Percentiles rank a stretch among this genome's conserved stretches.
Evolutionary conservation across 2,888 invertebrate species (phyloP).

Genomic region (Andricus quercusramuli): DNA sequence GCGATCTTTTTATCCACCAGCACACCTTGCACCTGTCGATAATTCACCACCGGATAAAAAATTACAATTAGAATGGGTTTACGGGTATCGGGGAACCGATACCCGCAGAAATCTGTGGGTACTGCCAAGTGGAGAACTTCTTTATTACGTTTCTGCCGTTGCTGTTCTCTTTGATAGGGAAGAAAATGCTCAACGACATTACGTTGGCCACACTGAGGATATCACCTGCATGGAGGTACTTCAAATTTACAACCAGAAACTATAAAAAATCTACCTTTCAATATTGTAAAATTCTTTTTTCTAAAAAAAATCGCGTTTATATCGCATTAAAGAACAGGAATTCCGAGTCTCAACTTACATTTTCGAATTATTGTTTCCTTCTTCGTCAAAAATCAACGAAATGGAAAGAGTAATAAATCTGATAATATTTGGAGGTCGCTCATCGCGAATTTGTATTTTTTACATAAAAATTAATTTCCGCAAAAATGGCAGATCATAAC

Average conservation of each 20-base stretch:
- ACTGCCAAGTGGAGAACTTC: constrained; percentile 94
- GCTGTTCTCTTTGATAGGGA: constrained; percentile 93
- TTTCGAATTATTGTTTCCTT: too few species aligned
- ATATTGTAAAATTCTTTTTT: not conserved
- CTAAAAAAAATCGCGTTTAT: not conserved
- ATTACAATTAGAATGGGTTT: constrained; percentile 96
- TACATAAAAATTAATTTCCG: too few species aligned
- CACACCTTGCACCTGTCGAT: constrained; percentile 91
- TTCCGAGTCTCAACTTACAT: too few species aligned
- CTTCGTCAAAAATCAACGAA: too few species aligned
- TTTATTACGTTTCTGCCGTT: constrained; percentile 95
- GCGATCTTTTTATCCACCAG: constrained; percentile 92
- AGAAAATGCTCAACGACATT: constrained; percentile 93
- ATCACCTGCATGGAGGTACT: constrained; percentile 89
- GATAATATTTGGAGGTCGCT: too few species aligned
- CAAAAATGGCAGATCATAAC: too few species aligned
- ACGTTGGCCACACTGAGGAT: constrained; percentile 94
- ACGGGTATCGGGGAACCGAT: constrained; percentile 96
- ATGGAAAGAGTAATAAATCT: too few species aligned
- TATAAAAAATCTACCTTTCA: not conserved
- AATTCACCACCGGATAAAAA: constrained; percentile 93
- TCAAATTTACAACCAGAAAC: not conserved
- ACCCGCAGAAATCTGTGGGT: constrained; percentile 94
- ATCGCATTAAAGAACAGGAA: too few species aligned
- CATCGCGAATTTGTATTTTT: too few species aligned